Evolutionary conservation across 2,888 invertebrate genomes (phyloP).

Genomic region (Nomada flava): DNA sequence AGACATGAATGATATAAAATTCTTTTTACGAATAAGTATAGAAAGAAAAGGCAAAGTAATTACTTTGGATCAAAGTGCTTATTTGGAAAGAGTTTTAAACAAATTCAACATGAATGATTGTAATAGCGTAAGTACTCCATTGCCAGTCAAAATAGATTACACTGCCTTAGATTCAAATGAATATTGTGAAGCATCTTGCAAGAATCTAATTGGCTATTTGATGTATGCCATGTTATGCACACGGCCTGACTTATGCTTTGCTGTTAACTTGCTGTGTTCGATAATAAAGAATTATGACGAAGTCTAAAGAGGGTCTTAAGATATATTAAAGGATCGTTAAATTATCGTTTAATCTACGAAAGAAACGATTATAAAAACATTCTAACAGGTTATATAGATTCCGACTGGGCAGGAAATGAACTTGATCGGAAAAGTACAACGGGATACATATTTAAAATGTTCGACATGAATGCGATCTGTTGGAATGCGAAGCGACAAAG

Average conservation of each 20-base stretch:
- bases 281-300: no score
- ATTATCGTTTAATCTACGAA: neutral
- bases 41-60: neutral
- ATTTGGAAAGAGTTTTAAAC: neutral
- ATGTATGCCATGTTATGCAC: no score
- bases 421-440: neutral
- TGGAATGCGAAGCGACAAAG: neutral
- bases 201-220: no score
- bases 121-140: no score
- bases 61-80: neutral
- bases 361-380: neutral
- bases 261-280: no score
- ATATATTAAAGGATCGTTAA: neutral
- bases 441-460: neutral
- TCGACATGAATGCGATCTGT: neutral
- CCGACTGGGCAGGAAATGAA: neutral
- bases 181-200: no score
- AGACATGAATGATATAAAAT: neutral
- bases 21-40: neutral
- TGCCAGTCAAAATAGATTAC: no score
- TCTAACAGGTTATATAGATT: neutral
- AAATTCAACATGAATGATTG: no score
- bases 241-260: no score
- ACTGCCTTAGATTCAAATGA: no score
- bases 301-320: neutral